phyloP scores from a whole-genome alignment of 2,888 invertebrate species.

The Aphrophora alni region DNA sequence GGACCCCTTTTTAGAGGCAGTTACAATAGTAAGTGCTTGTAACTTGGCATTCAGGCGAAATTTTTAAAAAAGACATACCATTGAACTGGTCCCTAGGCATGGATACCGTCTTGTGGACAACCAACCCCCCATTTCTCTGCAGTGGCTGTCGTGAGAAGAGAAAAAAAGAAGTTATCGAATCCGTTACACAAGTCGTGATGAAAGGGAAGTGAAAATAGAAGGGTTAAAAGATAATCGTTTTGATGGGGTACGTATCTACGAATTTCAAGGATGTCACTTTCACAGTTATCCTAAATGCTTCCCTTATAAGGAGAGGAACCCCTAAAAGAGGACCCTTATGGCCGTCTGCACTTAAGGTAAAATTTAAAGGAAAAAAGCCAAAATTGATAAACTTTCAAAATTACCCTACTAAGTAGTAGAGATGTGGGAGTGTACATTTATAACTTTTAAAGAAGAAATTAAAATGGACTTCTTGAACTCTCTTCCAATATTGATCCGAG shows the following conservation, averaged over 20 bases:
- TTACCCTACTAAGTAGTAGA: slow-evolving; percentile 24
- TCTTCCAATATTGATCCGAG: slow-evolving; percentile 46
- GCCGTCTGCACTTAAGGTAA: too few species aligned
- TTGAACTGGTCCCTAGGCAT: slow-evolving; percentile 52
- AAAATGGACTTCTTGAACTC: too few species aligned
- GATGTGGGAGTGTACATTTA: slow-evolving; percentile 44
- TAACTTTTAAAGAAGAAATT: neutral
- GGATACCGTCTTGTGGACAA: too few species aligned
- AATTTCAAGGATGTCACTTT: too few species aligned
- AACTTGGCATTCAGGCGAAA: slow-evolving; percentile 44
- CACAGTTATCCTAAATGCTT: too few species aligned
- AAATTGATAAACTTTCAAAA: too few species aligned
- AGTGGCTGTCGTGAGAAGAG: slow-evolving; percentile 46
- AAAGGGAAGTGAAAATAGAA: slow-evolving; percentile 39
- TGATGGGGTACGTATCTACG: too few species aligned
- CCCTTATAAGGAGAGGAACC: slow-evolving; percentile 19
- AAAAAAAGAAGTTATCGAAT: slow-evolving; percentile 42
- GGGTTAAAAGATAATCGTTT: too few species aligned
- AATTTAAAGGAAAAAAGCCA: too few species aligned
- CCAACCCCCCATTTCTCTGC: slow-evolving; percentile 39
- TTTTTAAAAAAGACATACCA: slow-evolving; percentile 49
- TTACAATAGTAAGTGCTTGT: slow-evolving; percentile 50
- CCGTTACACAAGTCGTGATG: slow-evolving; percentile 42
- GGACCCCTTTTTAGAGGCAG: too few species aligned
- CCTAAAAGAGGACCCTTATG: slow-evolving; percentile 25